Evolutionary conservation across 30 jellyfish, hydroid and myxozoan genomes (phyloP), one percentile per base, ranked within the genome.

Genomic region (Sanderia malayensis): DNA sequence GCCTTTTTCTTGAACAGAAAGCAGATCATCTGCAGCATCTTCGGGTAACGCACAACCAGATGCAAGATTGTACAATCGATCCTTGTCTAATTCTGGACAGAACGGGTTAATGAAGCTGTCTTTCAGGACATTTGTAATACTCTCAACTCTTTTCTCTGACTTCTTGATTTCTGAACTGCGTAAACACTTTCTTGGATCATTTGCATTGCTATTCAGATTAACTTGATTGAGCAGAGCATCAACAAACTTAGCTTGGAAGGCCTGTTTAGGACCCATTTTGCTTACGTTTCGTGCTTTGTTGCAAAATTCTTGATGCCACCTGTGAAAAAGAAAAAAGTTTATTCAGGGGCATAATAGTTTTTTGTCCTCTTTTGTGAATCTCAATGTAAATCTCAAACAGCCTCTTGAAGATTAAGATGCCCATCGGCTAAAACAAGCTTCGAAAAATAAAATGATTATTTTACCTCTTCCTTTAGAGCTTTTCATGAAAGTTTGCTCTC

Each of bases 221-320:
- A 33, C 21, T 0, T 17, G 75, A 63, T 9, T 27, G 71, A 37
- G 70, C 28, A 69, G 44, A 15, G 71, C 81, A 46, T 41, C 81
- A 70, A 70, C 81, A 28, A 70, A 34, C 30, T 46, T 70, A 18
- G 72, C 81, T 70, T 70, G 78, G 30, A 70, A 70, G 81, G 81
- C 72, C 81, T 41, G 49, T 20, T 21, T 23, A 66, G 70, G 29
- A 27, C 32, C 79, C 67, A 70, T 20, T 70, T 70, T 47, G 37
- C 81, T 28, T 70, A 70, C 30, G 81, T 70, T 24, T 33, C 73
- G 27, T 58, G 41, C 70, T 2, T 58, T 19, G 70, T 58, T 58
- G 70, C 27, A 58, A 58, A 58, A 58, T 58, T 58, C 70, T 58
- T 58, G 70, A 58, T 58, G 33, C 70, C 70, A 19, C 69, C 69